phyloP scores from a whole-genome alignment of 1,140 invertebrate species.

The Magallana gigas region DNA sequence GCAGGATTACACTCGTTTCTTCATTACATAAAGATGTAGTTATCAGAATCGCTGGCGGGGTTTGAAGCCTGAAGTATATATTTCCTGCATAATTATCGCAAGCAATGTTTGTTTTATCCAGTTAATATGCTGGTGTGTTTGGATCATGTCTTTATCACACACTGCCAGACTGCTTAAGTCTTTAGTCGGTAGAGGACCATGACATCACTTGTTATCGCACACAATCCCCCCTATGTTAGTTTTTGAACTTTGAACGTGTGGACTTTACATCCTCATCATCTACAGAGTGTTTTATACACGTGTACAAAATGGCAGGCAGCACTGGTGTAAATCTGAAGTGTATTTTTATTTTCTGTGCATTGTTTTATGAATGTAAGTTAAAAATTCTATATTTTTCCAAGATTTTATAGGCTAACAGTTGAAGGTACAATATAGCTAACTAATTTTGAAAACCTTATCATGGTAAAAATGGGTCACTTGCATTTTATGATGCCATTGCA shows the following conservation, averaged over 20 bases:
- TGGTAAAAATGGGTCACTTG: too few relatives aligned
- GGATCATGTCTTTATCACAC: neutral
- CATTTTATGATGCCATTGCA: too few relatives aligned
- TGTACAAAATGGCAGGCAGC: slow-evolving; percentile 32
- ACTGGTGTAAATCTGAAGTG: slow-evolving; percentile 6
- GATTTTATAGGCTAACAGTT: too few relatives aligned
- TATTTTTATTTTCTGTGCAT: slow-evolving; percentile 8
- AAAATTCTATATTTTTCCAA: neutral
- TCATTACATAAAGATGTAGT: too few relatives aligned
- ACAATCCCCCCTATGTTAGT: neutral
- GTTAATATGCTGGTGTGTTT: neutral
- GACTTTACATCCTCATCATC: slow-evolving; percentile 35
- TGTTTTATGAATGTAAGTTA: slow-evolving; percentile 39
- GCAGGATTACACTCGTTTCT: too few relatives aligned
- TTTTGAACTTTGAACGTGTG: slow-evolving; percentile 46
- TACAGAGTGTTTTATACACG: slow-evolving; percentile 21
- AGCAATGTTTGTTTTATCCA: neutral
- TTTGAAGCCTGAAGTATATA: slow-evolving; percentile 1
- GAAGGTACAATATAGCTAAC: too few relatives aligned
- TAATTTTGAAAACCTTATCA: too few relatives aligned
- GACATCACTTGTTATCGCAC: slow-evolving; percentile 18
- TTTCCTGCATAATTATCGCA: slow-evolving; percentile 8
- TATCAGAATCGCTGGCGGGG: neutral
- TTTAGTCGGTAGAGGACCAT: neutral
- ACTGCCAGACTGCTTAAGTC: neutral